These are phyloP conservation scores for Patella vulgata DNA, from an alignment of 1,140 invertebrate species.

Conservation along the genomic window DNA sequence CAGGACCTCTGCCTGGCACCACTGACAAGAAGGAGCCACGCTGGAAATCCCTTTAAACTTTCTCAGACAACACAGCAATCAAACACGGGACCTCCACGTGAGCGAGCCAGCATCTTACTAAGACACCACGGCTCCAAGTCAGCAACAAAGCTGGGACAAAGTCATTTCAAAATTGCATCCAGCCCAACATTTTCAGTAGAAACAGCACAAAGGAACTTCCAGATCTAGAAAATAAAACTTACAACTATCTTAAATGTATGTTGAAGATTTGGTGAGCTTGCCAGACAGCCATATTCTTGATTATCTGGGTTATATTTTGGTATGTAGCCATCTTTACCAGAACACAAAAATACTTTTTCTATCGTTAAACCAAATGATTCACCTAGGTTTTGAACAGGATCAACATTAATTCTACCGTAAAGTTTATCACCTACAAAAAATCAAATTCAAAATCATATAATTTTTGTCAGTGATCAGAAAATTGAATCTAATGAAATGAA, in stretches of 20 bases:
- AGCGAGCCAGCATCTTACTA: no score
- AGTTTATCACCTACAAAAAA: conserved; percentile 60
- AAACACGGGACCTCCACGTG: neutral
- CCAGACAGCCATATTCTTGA: conserved; percentile 64
- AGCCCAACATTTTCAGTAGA: no score
- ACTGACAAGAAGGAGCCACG: no score
- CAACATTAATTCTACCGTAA: conserved; percentile 65
- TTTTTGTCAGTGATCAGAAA: neutral
- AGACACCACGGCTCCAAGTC: no score
- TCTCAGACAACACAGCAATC: neutral
- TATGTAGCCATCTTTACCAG: conserved; percentile 67
- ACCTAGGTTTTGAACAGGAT: conserved; percentile 61
- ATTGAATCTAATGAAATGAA: neutral
- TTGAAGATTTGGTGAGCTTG: conserved; percentile 59
- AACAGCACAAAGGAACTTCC: no score
- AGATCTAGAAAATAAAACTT: no score
- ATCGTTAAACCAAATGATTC: conserved; percentile 56
- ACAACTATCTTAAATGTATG: conserved; percentile 65
- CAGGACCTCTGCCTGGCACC: no score
- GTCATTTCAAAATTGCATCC: no score
- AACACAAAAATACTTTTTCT: conserved; percentile 67
- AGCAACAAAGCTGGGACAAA: no score
- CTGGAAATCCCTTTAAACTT: no score
- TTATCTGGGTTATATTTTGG: conserved; percentile 66
- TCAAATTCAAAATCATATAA: neutral